Evolutionary conservation across 2,113 vertebrate species (phyloP).

Genomic region (Australoheros scitulus): DNA sequence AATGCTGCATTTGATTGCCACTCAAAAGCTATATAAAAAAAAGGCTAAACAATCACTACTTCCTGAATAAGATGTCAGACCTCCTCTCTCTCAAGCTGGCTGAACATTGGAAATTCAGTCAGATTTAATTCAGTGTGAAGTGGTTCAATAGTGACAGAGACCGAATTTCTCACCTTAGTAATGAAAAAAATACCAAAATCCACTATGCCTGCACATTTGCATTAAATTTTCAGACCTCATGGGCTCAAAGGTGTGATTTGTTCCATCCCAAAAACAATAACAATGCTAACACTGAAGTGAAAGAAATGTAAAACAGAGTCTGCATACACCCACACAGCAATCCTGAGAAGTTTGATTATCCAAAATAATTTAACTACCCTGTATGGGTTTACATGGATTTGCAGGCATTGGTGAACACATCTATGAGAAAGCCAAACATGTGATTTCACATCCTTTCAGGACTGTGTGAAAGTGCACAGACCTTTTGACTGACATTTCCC

Average conservation of each 20-base stretch:
- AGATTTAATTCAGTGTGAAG: neutral
- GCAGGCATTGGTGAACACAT: neutral
- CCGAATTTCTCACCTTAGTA: neutral
- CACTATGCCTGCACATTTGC: neutral
- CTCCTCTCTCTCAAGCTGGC: neutral
- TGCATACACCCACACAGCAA: neutral
- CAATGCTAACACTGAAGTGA: neutral
- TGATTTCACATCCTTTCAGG: neutral
- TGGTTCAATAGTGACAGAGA: neutral
- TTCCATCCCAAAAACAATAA: neutral
- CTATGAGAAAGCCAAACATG: neutral
- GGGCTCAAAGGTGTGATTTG: constrained; percentile 5
- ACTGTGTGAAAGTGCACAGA: neutral
- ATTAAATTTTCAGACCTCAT: neutral
- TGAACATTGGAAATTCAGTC: neutral
- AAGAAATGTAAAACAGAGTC: neutral
- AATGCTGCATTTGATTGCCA: neutral
- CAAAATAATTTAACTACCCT: neutral
- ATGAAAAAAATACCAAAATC: neutral
- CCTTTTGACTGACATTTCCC: neutral
- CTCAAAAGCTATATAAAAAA: neutral
- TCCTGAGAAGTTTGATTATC: neutral
- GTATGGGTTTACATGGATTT: neutral
- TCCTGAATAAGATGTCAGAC: neutral
- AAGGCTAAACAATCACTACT: neutral